phyloP scores from a whole-genome alignment of 2,797 vertebrate species.

The Smutsia temminckii region DNA sequence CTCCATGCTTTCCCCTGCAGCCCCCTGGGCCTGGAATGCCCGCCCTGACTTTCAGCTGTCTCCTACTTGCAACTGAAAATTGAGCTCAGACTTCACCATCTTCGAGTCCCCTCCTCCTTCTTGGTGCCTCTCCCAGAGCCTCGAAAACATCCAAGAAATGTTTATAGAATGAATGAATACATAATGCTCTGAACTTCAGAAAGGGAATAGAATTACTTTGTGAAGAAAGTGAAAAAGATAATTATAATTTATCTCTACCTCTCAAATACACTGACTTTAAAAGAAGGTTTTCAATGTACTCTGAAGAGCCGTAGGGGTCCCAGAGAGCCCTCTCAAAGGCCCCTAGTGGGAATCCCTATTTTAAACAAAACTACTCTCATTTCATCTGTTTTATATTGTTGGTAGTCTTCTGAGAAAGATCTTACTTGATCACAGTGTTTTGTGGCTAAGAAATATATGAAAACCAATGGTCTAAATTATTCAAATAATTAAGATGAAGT shows the following conservation, averaged over 20 bases:
- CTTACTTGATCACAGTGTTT: background rate
- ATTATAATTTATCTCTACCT: background rate
- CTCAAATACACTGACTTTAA: background rate
- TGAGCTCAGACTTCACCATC: background rate
- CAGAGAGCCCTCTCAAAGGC: background rate
- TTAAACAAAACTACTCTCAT: background rate
- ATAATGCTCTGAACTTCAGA: background rate
- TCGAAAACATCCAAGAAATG: background rate
- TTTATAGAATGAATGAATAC: background rate
- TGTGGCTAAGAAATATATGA: constrained; percentile 40
- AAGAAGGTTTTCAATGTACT: background rate
- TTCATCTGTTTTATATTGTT: background rate
- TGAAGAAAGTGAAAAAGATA: background rate
- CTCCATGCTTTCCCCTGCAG: background rate
- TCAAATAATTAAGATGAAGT: background rate
- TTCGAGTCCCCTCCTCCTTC: background rate
- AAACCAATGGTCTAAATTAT: constrained; percentile 33
- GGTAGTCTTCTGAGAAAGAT: constrained; percentile 27
- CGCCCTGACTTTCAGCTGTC: background rate
- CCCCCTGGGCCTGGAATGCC: background rate
- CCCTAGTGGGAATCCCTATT: background rate
- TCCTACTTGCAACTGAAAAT: background rate
- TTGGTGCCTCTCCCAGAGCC: background rate
- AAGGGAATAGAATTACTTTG: background rate
- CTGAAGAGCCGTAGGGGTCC: background rate